A percentile compares a stretch with the other conserved stretches of the same genome.
Evolutionary conservation across 37 sponge, comb jelly and placozoan species (phyloP).

Genomic region (Halichondria panicea): DNA sequence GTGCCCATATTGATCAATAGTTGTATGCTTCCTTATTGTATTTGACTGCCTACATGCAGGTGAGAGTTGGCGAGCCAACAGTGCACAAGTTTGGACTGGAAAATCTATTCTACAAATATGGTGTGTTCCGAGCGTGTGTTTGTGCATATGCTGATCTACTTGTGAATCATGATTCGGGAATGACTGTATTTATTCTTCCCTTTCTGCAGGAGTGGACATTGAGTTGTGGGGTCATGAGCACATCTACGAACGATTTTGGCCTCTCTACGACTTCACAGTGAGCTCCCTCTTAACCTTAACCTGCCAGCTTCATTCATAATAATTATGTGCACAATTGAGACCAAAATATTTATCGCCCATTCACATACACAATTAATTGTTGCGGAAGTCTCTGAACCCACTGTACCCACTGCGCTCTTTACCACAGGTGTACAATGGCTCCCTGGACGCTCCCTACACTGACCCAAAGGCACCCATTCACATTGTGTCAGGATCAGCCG

Average conservation of each 20-base stretch:
- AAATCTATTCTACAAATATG: not conserved
- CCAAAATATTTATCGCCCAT: not conserved
- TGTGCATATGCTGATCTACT: not conserved
- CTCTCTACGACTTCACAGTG: not conserved
- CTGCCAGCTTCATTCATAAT: too few species aligned
- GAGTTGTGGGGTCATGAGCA: not conserved
- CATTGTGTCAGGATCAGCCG: not conserved
- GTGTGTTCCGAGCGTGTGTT: too few species aligned
- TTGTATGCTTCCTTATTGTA: too few species aligned
- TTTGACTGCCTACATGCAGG: too few species aligned
- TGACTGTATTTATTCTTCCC: not conserved
- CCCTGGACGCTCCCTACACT: slow-evolving; percentile 10
- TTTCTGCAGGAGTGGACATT: not conserved
- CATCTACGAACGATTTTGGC: not conserved
- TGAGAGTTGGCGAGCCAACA: not conserved
- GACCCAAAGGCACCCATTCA: slow-evolving; percentile 4
- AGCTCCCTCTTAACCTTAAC: too few species aligned
- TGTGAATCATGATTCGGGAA: not conserved
- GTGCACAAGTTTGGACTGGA: not conserved
- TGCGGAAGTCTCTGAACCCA: not conserved
- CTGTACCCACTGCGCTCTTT: not conserved
- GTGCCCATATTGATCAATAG: too few species aligned
- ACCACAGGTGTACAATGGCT: slow-evolving; percentile 20
- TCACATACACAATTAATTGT: not conserved
- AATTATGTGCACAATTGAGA: not conserved